phyloP scores from a whole-genome alignment of 2,113 vertebrate species.

The Cavia porcellus region DNA sequence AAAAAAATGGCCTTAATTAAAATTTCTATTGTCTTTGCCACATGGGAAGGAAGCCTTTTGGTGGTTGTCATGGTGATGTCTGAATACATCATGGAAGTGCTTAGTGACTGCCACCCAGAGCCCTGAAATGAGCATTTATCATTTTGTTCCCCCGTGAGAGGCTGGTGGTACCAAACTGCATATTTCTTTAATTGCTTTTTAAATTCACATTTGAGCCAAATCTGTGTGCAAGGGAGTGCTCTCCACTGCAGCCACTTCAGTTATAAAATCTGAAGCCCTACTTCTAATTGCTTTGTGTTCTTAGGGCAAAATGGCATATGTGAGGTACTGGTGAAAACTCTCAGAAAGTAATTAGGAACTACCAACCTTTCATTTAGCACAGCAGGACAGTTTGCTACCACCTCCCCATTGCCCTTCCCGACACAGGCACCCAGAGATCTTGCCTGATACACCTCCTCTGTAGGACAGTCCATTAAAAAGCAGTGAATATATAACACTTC shows the following conservation, averaged over 20 bases:
- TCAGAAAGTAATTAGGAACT: conserved; percentile 61
- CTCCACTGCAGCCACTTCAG: conserved; percentile 13
- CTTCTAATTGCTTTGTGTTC: conserved; percentile 68
- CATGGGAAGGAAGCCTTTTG: conserved; percentile 83
- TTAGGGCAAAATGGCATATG: conserved; percentile 54
- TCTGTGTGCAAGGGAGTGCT: neutral
- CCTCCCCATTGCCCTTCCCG: too few relatives aligned
- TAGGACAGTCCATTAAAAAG: neutral
- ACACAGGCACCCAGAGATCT: neutral
- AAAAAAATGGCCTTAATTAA: conserved; percentile 83
- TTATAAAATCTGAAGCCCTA: conserved; percentile 31
- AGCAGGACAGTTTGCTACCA: neutral
- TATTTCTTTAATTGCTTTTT: conserved; percentile 77
- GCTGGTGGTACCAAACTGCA: conserved; percentile 65
- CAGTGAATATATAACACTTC: neutral
- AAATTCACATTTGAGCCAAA: conserved; percentile 59
- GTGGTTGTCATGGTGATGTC: conserved; percentile 87
- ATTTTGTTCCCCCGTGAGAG: conserved; percentile 69
- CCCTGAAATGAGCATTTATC: conserved; percentile 73
- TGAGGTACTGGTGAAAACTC: conserved; percentile 60
- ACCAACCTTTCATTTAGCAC: neutral
- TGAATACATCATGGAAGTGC: conserved; percentile 82
- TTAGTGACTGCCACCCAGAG: conserved; percentile 77
- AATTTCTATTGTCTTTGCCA: conserved; percentile 85
- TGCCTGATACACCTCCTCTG: conserved; percentile 47